A percentile compares a stretch with the other conserved stretches of the same genome.
Evolutionary conservation across 2,888 invertebrate species (phyloP).

Genomic region (Microplitis manilae): DNA sequence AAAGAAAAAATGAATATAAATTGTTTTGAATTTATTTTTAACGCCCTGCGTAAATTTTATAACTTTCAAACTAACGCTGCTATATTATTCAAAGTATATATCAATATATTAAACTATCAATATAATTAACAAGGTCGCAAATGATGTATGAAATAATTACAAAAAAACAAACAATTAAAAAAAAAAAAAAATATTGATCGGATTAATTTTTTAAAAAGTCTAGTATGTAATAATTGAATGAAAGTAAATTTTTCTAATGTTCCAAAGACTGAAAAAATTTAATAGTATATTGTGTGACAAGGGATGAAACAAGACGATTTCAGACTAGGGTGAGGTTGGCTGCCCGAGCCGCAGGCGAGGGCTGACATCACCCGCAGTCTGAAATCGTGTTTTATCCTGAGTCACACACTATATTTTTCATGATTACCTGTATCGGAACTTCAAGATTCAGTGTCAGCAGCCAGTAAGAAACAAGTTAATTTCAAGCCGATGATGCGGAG

Average conservation of each 20-base stretch:
- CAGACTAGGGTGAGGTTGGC: too few species aligned
- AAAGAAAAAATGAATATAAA: conserved; percentile 7
- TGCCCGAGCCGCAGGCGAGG: too few species aligned
- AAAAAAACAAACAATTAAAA: not conserved
- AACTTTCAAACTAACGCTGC: not conserved
- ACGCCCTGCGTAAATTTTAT: not conserved
- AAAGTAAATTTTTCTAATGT: too few species aligned
- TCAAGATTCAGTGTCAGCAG: too few species aligned
- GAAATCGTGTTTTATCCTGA: too few species aligned
- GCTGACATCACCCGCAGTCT: too few species aligned
- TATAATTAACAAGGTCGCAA: not conserved
- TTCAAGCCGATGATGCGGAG: too few species aligned
- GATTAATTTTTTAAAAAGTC: not conserved
- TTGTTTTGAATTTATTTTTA: not conserved
- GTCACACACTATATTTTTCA: too few species aligned
- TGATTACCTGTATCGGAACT: too few species aligned
- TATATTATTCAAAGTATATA: not conserved
- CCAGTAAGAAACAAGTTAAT: too few species aligned
- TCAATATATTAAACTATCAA: not conserved
- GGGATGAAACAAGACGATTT: too few species aligned
- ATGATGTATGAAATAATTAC: not conserved
- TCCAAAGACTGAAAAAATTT: not conserved
- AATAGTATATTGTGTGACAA: too few species aligned
- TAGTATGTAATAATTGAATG: not conserved
- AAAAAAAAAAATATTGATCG: not conserved